Base-by-base conservation (phyloP, 2,888 invertebrate species). In the Tyria jacobaeae region DNA sequence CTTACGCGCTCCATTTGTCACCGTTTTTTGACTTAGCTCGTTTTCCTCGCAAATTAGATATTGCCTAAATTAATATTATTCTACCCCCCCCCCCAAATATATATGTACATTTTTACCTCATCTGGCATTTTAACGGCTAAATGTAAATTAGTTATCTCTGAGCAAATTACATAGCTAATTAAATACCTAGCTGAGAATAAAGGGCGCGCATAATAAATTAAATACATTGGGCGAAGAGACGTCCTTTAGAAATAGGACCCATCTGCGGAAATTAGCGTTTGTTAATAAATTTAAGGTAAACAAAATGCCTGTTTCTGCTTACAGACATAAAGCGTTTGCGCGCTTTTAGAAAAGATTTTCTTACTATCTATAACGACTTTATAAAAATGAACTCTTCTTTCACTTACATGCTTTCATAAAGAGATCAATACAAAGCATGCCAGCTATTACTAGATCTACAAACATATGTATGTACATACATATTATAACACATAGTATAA, bases 41-140 rank as follows among this genome's bases (percentile, higher is more conserved):
- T 51, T 56, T 66, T 60, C 57, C 64, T 70, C 68, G 59, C 70
- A 68, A 75, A 77, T 81, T 83, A 83, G 81, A 84, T 80, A 85
- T 84, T 68, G 79, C 82, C 76, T 81, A 85, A 85, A 86, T 86
- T 84, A 86, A 83, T 85, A 82, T 75, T 67, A 70, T 78, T 78
- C 73, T 71, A 71, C 72, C 66, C 21, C 74, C 72, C 69, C 73
- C 66, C 21, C 64, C 57, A 60, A 68, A 80, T 80, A 81, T 81
- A 79, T 73, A 79, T 77, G 74, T 59, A 24, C 24, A 10, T 24
- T 52, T 25, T 24, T 52, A 48, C 34, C 48, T 54, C 49, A 27
- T 53, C 15, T n/a, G 37, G 41, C 24, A 10, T 37, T 50, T 58
- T 58, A 58, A 41, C 51, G 35, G 54, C 31, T 39, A 37, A 39